Evolutionary conservation across 92 coral and sea anemone genomes (phyloP).

Genomic region (Bergia puertoricense): DNA sequence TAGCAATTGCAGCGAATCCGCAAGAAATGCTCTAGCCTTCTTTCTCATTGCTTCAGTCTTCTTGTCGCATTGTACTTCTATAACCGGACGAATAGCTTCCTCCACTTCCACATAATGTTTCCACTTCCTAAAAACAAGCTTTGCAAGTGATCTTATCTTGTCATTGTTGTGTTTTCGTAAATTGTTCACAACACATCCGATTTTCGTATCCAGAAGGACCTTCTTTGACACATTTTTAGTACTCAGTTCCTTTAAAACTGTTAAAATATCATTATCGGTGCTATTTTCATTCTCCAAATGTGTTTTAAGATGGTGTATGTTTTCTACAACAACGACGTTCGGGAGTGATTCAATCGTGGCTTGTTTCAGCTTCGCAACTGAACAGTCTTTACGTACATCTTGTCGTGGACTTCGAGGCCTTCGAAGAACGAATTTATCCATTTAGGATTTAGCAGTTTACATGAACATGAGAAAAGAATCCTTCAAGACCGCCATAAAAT

Average conservation of each 20-base stretch:
- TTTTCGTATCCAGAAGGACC: constrained; percentile 70
- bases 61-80: constrained; percentile 83
- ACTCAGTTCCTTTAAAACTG: constrained; percentile 61
- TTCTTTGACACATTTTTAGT: constrained; percentile 66
- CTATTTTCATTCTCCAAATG: constrained; percentile 59
- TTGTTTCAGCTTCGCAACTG: constrained; percentile 47
- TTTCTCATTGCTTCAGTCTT: constrained; percentile 67
- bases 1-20: constrained; percentile 52
- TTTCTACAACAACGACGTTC: constrained; percentile 86
- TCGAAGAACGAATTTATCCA: constrained; percentile 56
- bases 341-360: constrained; percentile 59
- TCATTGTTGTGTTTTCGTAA: constrained; percentile 60
- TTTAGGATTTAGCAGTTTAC: background rate
- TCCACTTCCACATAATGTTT: constrained; percentile 60
- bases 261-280: constrained; percentile 57
- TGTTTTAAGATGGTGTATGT: constrained; percentile 62
- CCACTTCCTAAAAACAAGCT: constrained; percentile 73
- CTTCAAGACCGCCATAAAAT: too few relatives aligned
- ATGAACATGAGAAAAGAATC: too few relatives aligned
- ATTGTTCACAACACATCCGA: constrained; percentile 71
- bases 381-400: background rate
- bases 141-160: constrained; percentile 62
- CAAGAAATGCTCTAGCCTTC: constrained; percentile 70
- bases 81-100: constrained; percentile 55
- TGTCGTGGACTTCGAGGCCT: constrained; percentile 34